Base-by-base conservation (phyloP, 2,888 invertebrate species). In the Mechanitis messenoides region DNA sequence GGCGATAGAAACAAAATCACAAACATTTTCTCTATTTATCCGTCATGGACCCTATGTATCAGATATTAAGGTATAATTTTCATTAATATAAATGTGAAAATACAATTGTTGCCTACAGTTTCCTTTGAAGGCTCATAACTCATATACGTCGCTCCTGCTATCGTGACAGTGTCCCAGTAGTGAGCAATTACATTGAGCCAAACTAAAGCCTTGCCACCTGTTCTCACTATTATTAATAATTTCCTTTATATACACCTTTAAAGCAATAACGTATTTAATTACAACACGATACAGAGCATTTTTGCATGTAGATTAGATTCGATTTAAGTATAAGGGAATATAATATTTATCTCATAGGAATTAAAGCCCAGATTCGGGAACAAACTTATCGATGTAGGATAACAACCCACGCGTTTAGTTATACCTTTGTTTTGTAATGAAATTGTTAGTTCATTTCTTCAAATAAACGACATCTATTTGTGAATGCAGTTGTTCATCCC, bases 361-460 rank as follows among this genome's bases (percentile, higher is more conserved):
- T 63, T 66, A 68, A 68, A 67, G 71, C 59, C 58, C 54, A 68
- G 50, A 68, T 68, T 69, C 53, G 53, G 53, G 31, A 64, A 63
- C 68, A 70, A 62, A 63, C 58, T 58, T 67, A 67, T 72, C 68
- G 83, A 85, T 86, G 78, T 78, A 76, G 81, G 83, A 88, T 87
- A 81, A 71, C 76, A 65, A 65, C 89, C 89, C 79, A 88, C 89
- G 78, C 86, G 74, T 78, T 86, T 82, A 79, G 78, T 77, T 80
- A 78, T 78, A 78, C 75, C 81, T 84, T 87, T 85, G 85, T 87
- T 84, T 86, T 83, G 84, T 84, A 84, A 87, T 85, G 81, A 85
- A 87, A 85, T 82, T 82, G 85, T 87, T 81, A 76, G 78, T 81
- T 76, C 83, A 83, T 85, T 85, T 84, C 78, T 82, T 85, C 71